Percentiles rank a stretch among this genome's conserved stretches.
These are phyloP conservation scores for Heliangelus exortis DNA, from an alignment of 2,797 vertebrate genomes.

Conservation along the genomic window DNA sequence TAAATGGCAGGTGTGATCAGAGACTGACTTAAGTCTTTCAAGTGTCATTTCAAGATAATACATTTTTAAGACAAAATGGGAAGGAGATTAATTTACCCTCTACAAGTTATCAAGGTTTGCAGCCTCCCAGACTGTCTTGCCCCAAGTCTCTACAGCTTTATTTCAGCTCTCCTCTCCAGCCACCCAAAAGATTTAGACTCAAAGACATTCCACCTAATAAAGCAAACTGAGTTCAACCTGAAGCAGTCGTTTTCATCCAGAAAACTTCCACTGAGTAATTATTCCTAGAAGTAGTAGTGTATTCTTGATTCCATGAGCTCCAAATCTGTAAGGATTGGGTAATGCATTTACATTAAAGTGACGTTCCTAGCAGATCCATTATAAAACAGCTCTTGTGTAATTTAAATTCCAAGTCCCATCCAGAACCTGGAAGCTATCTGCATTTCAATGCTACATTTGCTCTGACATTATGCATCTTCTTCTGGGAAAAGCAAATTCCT, in stretches of 20 bases:
- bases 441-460: conserved; percentile 55
- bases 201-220: conserved; percentile 16
- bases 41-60: conserved; percentile 29
- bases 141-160: conserved; percentile 27
- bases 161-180: conserved; percentile 21
- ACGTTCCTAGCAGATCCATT: not conserved
- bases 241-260: not conserved
- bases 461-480: conserved; percentile 41
- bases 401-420: conserved; percentile 46
- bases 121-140: conserved; percentile 27
- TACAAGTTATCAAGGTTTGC: not conserved
- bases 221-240: not conserved
- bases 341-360: conserved; percentile 6
- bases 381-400: not conserved
- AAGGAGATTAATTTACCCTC: conserved; percentile 49
- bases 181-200: conserved; percentile 34
- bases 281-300: conserved; percentile 18
- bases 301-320: not conserved
- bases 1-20: conserved; percentile 18
- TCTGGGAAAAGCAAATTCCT: conserved; percentile 48
- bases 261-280: conserved; percentile 3
- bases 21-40: not conserved
- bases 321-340: not conserved
- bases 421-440: conserved; percentile 46
- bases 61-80: conserved; percentile 43